Evolutionary conservation across 1,140 invertebrate genomes (phyloP).

Genomic region (Potamilus streckersoni): DNA sequence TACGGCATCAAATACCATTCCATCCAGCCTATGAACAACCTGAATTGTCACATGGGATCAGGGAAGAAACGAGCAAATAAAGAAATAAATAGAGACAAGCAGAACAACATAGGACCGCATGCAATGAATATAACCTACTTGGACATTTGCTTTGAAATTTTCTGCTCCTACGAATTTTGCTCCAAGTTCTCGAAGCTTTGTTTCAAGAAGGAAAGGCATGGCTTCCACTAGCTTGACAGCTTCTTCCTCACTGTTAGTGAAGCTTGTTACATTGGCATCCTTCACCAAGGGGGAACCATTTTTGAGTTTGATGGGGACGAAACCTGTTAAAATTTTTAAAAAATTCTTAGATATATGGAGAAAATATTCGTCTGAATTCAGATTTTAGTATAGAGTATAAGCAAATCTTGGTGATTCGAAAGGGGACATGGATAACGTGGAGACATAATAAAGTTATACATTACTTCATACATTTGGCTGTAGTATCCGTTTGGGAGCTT

Average conservation of each 20-base stretch:
- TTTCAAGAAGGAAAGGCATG: conserved; percentile 56
- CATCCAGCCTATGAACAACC: neutral
- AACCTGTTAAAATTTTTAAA: conserved; percentile 24
- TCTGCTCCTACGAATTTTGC: conserved; percentile 37
- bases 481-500: no score
- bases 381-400: neutral
- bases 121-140: conserved; percentile 22
- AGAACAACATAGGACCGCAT: neutral
- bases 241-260: conserved; percentile 52
- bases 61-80: neutral
- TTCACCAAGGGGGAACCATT: conserved; percentile 44
- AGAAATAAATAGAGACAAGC: neutral
- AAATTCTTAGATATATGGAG: neutral
- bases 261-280: conserved; percentile 45
- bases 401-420: neutral
- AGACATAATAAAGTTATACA: neutral
- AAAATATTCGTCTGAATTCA: neutral
- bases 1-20: neutral
- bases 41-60: neutral
- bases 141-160: conserved; percentile 34
- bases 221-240: conserved; percentile 32
- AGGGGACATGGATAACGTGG: neutral
- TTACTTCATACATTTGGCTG: no score
- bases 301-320: conserved; percentile 41
- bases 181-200: conserved; percentile 42